phyloP scores from a whole-genome alignment of 2,888 invertebrate genomes.

The Ditylenchus weischeri region DNA sequence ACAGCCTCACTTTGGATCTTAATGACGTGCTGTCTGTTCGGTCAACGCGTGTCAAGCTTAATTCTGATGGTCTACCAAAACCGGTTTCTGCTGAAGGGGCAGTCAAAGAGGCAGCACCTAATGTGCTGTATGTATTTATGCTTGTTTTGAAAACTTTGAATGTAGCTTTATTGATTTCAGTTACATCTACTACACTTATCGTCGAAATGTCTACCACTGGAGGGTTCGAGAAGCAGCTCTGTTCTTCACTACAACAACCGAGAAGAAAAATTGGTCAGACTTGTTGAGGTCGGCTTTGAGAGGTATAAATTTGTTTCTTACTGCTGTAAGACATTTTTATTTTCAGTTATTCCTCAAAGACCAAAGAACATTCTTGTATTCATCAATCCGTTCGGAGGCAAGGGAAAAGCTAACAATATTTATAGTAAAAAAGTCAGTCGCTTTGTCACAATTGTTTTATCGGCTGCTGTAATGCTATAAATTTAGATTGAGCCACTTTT shows the following conservation, averaged over 20 bases:
- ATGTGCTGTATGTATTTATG: not conserved
- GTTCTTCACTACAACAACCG: constrained; percentile 37
- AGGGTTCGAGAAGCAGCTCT: constrained; percentile 42
- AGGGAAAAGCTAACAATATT: constrained; percentile 71
- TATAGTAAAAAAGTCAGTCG: constrained; percentile 70
- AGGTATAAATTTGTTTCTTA: constrained; percentile 18
- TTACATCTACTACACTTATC: constrained; percentile 54
- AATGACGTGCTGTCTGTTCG: constrained; percentile 36
- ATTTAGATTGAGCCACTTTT: constrained; percentile 61
- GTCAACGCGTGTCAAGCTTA: constrained; percentile 31
- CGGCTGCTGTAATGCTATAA: not conserved
- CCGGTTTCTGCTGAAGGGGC: constrained; percentile 12
- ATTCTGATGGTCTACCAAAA: constrained; percentile 32
- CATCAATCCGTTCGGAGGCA: constrained; percentile 80
- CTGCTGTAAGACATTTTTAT: not conserved
- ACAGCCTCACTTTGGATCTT: constrained; percentile 25
- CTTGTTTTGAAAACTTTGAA: not conserved
- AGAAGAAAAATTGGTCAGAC: constrained; percentile 41
- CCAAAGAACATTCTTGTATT: constrained; percentile 74
- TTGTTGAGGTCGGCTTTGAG: constrained; percentile 27
- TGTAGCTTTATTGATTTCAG: constrained; percentile 23
- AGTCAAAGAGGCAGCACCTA: constrained; percentile 18
- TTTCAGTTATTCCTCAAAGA: constrained; percentile 60
- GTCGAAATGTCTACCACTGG: constrained; percentile 53
- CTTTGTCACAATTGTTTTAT: constrained; percentile 8